These are phyloP conservation scores for Dolomedes plantarius DNA, from an alignment of 2,888 invertebrate species.

Conservation along the genomic window DNA sequence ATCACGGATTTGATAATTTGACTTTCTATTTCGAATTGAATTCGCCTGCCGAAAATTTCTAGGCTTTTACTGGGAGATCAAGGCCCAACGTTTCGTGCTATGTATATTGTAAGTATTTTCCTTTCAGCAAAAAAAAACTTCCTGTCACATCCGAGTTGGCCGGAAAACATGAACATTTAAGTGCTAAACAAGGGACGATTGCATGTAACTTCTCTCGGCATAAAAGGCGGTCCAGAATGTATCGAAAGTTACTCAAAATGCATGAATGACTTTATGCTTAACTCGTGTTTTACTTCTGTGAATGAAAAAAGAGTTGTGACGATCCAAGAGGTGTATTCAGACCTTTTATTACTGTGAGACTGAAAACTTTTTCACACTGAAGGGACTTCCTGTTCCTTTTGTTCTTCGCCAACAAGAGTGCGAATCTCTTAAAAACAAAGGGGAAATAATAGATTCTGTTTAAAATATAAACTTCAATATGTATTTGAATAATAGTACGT, in stretches of 20 bases:
- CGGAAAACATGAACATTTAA: conserved; percentile 22
- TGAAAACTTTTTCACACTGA: neutral
- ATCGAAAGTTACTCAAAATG: neutral
- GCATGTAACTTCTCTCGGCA: neutral
- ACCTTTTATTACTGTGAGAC: neutral
- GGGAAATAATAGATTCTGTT: no score
- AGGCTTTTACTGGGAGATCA: no score
- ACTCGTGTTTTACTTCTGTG: neutral
- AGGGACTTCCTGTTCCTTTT: neutral
- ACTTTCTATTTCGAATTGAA: no score
- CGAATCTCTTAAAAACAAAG: no score
- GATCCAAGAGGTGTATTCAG: neutral
- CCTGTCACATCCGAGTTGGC: conserved; percentile 20
- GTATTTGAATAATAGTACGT: no score
- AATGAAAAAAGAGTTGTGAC: neutral
- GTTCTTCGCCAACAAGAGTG: no score
- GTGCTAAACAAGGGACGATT: conserved; percentile 19
- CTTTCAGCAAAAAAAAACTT: neutral
- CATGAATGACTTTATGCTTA: neutral
- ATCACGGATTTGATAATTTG: no score
- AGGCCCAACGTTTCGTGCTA: no score
- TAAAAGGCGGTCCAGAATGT: neutral
- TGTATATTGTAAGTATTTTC: no score
- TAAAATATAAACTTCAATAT: no score
- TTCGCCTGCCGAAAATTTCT: no score